Percentiles rank a stretch among this genome's conserved stretches.
Evolutionary conservation across 2,888 invertebrate genomes (phyloP).

Genomic region (Drosophila hawaiiensis): DNA sequence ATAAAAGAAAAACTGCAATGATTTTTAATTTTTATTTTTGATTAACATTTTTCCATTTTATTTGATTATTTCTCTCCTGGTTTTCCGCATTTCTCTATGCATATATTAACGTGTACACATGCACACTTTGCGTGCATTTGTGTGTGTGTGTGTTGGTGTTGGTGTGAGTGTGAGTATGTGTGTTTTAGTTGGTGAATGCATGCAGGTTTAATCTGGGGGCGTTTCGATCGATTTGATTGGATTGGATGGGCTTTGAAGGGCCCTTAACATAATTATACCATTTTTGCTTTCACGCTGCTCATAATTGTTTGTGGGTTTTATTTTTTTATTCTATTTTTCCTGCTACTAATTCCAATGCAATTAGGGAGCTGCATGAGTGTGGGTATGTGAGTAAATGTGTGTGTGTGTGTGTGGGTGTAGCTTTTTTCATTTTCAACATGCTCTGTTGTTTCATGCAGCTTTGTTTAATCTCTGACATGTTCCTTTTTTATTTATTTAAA

Average conservation of each 20-base stretch:
- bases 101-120: slow-evolving; percentile 74
- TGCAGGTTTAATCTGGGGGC: slow-evolving; percentile 23
- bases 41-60: slow-evolving; percentile 80
- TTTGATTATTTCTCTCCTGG: slow-evolving; percentile 77
- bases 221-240: slow-evolving; percentile 60
- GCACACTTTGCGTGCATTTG: slow-evolving; percentile 49
- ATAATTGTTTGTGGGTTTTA: slow-evolving; percentile 53
- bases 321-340: slow-evolving; percentile 25
- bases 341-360: slow-evolving; percentile 56
- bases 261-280: slow-evolving; percentile 76
- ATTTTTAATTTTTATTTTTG: slow-evolving; percentile 63
- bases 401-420: slow-evolving; percentile 22
- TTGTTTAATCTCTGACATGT: slow-evolving; percentile 58
- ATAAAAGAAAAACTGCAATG: slow-evolving; percentile 21
- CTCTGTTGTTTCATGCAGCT: slow-evolving; percentile 48
- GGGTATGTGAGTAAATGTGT: slow-evolving; percentile 11
- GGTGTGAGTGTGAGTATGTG: slow-evolving; percentile 6
- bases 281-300: slow-evolving; percentile 61
- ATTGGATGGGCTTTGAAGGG: slow-evolving; percentile 74
- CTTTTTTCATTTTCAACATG: slow-evolving; percentile 50
- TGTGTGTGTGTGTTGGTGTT: slow-evolving; percentile 20
- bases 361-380: slow-evolving; percentile 24
- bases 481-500: slow-evolving; percentile 50
- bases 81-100: slow-evolving; percentile 68
- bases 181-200: slow-evolving; percentile 22